These are phyloP conservation scores for Megalops cyprinoides DNA, from an alignment of 2,797 vertebrate genomes.

Conservation along the genomic window DNA sequence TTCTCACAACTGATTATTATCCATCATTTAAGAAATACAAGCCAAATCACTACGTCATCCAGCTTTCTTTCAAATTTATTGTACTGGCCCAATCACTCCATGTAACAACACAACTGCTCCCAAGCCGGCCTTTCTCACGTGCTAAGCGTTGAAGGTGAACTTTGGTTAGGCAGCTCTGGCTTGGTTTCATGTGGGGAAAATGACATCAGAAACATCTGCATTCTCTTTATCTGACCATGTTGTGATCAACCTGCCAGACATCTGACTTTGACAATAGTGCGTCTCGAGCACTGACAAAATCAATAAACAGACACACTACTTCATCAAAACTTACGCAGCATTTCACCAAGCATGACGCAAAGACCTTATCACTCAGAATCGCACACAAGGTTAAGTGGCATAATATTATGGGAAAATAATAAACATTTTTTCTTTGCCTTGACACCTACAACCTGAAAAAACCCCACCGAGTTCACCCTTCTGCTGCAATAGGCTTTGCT, in stretches of 20 bases:
- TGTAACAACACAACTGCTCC: neutral
- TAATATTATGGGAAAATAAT: neutral
- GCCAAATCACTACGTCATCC: too few species aligned
- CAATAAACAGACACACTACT: neutral
- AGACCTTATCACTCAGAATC: neutral
- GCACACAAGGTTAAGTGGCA: neutral
- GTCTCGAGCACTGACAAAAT: neutral
- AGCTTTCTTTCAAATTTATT: neutral
- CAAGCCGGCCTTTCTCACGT: neutral
- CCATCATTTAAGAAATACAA: neutral
- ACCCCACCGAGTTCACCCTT: neutral
- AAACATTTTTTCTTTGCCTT: neutral
- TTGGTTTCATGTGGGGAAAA: neutral
- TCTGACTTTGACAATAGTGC: neutral
- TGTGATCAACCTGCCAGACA: neutral
- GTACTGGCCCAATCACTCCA: neutral
- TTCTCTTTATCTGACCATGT: neutral
- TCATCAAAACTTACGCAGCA: neutral
- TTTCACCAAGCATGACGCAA: neutral
- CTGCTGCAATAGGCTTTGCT: conserved; percentile 65
- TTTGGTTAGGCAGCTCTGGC: too few species aligned
- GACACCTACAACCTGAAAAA: neutral
- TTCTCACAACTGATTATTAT: neutral
- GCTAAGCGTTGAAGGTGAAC: neutral
- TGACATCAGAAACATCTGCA: neutral